Base-by-base conservation (phyloP, 2,113 vertebrate species). In the Vidua macroura region DNA sequence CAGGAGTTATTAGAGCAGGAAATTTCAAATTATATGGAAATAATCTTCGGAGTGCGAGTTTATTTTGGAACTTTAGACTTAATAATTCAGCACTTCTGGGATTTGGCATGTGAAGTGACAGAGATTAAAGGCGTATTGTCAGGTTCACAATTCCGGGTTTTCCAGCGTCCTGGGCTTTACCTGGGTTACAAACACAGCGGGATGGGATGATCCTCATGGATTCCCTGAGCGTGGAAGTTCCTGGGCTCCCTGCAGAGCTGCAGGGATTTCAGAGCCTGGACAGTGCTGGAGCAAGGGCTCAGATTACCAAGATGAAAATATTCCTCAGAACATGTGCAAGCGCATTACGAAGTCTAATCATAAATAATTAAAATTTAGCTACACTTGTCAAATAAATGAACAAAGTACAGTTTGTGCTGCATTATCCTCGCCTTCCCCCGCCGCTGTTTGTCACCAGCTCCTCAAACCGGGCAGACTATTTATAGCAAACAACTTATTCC, bases 21-120 rank as follows among this genome's bases (percentile, higher is more conserved):
- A 97, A 96, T 97, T 95, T 96, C 97, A 96, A 95, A 95, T 95
- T 95, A 96, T 96, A 97, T 96, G 95, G 96, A 96, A 97, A 96
- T 96, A 96, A 97, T 97, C 91, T 94, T 94, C 80, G 51, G 95
- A 92, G 91, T 92, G 93, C 55, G 93, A 94, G 95, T 96, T 96
- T 97, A 96, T 96, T 97, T 96, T 96, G 94, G 96, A 97, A 97
- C 93, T 94, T 96, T 95, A 94, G 90, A 86, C 88, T 97, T 96
- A 96, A 96, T 96, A 95, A 97, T 97, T 97, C 95, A 96, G 96
- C 91, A 95, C 95, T 96, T 95, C 87, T 93, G 92, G 91, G 95
- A 88, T 91, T 96, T 95, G 94, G 94, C 95, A 95, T 96, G 95
- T 24, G 91, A 94, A 97, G 93, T 74, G 91, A 96, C 96, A 96